Base-by-base conservation (phyloP, 2,888 invertebrate species). In the Mamestra brassicae region DNA sequence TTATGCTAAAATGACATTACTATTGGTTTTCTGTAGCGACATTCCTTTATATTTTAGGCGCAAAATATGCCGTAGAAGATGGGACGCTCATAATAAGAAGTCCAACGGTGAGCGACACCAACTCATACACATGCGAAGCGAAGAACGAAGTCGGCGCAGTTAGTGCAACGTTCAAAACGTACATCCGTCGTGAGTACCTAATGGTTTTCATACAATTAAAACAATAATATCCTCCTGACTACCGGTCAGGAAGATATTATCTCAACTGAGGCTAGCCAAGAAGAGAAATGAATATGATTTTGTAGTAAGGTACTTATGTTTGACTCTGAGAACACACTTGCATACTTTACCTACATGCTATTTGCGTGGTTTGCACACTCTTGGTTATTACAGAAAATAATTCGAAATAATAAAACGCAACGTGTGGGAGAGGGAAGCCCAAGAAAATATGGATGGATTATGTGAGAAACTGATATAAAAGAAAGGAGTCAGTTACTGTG, bases 111-210 rank as follows among this genome's bases (percentile, higher is more conserved):
- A 57, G 17, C 11, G 80, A 82, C 60, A 45, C 70, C 42, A 47
- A 66, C 5, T 47, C 50, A 0, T 83, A 83, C 66, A 70, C 63
- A 0, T 83, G 82, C 26, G 66, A 62, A 17, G 82, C 80, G 2
- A 64, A 45, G 2, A 83, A 83, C 26, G 66, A 68, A 0, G 71
- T 15, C 5, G 80, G 71, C 1, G 4, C 52, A 45, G 68, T 36
- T 5, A 52, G 42, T 15, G 57, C 69, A 1, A 74, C 42, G 1
- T 80, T 78, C 36, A 26, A 50, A 63, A 57, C 57, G 5, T 13
- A 70, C n/a, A 65, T 83, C 10, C 34, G 17, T 11, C 73, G 82
- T 83, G 15, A 74, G 82, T 80, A 54, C 45, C 45, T 45, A 45
- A 45, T 11, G 47, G 47, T 47, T 47, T 13, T 47, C 10, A 47